Base-by-base conservation (phyloP, 2,888 invertebrate species). In the Sicus ferrugineus region DNA sequence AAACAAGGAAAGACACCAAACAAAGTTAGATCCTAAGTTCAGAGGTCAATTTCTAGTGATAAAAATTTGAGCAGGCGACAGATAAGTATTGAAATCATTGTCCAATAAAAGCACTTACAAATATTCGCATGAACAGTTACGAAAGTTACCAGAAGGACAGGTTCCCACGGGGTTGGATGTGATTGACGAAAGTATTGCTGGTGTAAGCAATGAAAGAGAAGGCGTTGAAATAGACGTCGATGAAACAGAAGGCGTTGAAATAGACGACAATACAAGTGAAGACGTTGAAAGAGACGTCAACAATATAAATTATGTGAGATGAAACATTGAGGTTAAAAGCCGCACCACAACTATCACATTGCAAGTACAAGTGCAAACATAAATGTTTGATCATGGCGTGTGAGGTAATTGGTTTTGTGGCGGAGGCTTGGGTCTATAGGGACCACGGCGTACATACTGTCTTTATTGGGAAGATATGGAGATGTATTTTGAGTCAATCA, bases 1-100 rank as follows among this genome's bases (percentile, higher is more conserved):
- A 4, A 68, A 69, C 38, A 67, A 71, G 26, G 71, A 69, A 54
- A 34, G 66, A 14, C 63, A 67, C 31, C 67, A 69, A 63, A 69
- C 69, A 9, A 72, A 72, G 54, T 64, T 69, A 52, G 63, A 58
- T 71, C 59, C 63, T n/a, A 69, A 67, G 38, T 69, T 58, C 21
- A 71, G 50, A 63, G 67, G 69, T 14, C 72, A 69, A 31, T 72
- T 30, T 59, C n/a, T 61, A 5, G 23, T 61, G 23, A 23, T n/a
- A n/a, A 23, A 61, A n/a, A 31, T 34, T 21, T 61, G 34, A 23
- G 61, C 34, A 11, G 61, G 61, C 14, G 61, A 61, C 23, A 61
- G 34, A 34, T 61, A 34, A 1, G 19, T 23, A 30, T 42, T 61
- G 26, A 61, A 61, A 38, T 34, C 61, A 26, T 5, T 38, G 42